A percentile compares a stretch with the other conserved stretches of the same genome.
Evolutionary conservation across 2,113 vertebrate species (phyloP).

Genomic region (Bubo blakistoni): DNA sequence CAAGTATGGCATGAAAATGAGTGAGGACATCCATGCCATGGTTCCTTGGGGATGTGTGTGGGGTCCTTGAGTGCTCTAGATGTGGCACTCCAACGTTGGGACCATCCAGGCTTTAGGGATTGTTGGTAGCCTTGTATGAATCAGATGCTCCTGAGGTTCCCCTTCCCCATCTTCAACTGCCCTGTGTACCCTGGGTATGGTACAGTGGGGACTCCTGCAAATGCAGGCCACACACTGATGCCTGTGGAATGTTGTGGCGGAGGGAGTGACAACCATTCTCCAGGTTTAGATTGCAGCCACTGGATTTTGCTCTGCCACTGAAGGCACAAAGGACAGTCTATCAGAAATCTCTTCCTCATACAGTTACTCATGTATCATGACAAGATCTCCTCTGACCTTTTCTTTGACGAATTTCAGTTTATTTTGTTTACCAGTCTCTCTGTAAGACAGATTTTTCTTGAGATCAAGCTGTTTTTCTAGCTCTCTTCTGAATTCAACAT

Average conservation of each 20-base stretch:
- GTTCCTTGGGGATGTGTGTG: neutral
- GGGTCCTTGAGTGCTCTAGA: neutral
- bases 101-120: neutral
- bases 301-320: neutral
- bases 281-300: neutral
- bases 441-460: neutral
- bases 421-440: neutral
- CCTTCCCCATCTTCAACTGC: neutral
- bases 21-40: neutral
- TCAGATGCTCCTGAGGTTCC: neutral
- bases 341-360: neutral
- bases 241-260: neutral
- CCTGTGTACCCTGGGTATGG: neutral
- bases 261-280: neutral
- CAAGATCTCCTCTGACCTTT: neutral
- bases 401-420: neutral
- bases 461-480: neutral
- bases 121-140: neutral
- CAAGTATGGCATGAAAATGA: neutral
- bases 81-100: neutral
- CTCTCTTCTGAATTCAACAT: neutral
- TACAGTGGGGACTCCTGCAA: neutral
- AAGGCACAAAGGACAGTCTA: neutral
- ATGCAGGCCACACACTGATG: fast-evolving
- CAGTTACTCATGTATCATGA: neutral